Conservation (phyloP, 2,113 vertebrate genomes). For the Coturnix japonica region DNA sequence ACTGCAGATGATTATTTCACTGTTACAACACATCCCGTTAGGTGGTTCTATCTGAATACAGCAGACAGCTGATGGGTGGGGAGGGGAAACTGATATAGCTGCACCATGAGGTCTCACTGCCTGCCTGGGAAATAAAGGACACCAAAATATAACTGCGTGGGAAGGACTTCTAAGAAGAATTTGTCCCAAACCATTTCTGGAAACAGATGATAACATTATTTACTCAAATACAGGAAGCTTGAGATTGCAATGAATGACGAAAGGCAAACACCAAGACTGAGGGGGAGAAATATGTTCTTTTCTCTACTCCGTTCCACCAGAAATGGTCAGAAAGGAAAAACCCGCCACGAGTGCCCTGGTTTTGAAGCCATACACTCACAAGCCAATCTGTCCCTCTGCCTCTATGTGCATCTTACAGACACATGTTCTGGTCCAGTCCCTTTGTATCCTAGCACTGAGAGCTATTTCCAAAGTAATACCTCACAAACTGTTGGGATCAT, state of each 20-base stretch:
- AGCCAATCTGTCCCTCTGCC: not conserved
- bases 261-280: slow-evolving; percentile 45
- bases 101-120: slow-evolving; percentile 44
- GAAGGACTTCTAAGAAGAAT: slow-evolving; percentile 76
- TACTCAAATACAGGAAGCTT: slow-evolving; percentile 70
- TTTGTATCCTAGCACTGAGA: not conserved
- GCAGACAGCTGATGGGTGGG: slow-evolving; percentile 36
- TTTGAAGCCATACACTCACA: not conserved
- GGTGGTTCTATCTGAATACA: slow-evolving; percentile 9
- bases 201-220: slow-evolving; percentile 77
- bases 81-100: slow-evolving; percentile 2
- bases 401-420: slow-evolving; percentile 13
- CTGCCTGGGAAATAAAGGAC: slow-evolving; percentile 65
- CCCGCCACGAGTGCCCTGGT: not conserved
- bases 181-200: slow-evolving; percentile 70
- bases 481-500: slow-evolving; percentile 32
- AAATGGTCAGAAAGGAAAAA: slow-evolving; percentile 7
- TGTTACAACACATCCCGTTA: not conserved
- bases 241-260: slow-evolving; percentile 55
- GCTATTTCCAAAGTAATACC: slow-evolving; percentile 41
- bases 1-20: accelerated
- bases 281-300: not conserved
- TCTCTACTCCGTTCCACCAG: not conserved
- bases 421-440: not conserved
- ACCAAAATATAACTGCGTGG: slow-evolving; percentile 69